These are phyloP conservation scores for Platysteira castanea DNA, from an alignment of 2,113 vertebrate genomes.

Conservation along the genomic window DNA sequence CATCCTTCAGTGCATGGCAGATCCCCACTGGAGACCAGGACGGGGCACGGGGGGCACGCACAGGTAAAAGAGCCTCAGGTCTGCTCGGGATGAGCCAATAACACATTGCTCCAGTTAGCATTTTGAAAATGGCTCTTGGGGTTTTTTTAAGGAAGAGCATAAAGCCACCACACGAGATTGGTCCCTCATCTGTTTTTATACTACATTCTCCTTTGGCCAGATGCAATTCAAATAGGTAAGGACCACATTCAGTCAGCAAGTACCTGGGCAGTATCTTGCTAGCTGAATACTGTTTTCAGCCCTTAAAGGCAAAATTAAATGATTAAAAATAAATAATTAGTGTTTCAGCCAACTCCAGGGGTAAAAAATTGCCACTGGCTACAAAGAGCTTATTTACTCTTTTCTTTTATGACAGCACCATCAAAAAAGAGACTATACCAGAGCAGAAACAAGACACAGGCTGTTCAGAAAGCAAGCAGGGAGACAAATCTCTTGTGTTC, in stretches of 20 bases:
- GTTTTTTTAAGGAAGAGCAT: not conserved
- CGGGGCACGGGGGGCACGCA: fast-evolving
- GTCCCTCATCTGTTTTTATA: not conserved
- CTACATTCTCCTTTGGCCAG: not conserved
- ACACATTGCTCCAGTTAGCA: not conserved
- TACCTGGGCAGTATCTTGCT: not conserved
- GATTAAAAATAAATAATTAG: not conserved
- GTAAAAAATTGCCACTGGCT: not conserved
- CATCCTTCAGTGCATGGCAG: not conserved
- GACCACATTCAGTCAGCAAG: not conserved
- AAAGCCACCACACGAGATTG: not conserved
- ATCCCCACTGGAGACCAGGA: not conserved
- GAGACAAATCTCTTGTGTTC: not conserved
- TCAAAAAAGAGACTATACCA: not conserved
- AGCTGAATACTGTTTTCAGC: not conserved
- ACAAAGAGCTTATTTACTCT: not conserved
- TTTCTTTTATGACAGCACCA: not conserved
- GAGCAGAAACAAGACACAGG: not conserved
- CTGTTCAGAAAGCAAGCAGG: not conserved
- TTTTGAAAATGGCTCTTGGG: not conserved
- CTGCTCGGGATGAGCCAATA: not conserved
- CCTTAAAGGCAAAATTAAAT: not conserved
- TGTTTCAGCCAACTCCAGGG: not conserved
- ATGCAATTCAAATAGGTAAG: not conserved
- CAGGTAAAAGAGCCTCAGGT: not conserved